Evolutionary conservation across 2,797 vertebrate genomes (phyloP), one percentile per base, ranked within the genome.

Genomic region (Amniataba percoides): DNA sequence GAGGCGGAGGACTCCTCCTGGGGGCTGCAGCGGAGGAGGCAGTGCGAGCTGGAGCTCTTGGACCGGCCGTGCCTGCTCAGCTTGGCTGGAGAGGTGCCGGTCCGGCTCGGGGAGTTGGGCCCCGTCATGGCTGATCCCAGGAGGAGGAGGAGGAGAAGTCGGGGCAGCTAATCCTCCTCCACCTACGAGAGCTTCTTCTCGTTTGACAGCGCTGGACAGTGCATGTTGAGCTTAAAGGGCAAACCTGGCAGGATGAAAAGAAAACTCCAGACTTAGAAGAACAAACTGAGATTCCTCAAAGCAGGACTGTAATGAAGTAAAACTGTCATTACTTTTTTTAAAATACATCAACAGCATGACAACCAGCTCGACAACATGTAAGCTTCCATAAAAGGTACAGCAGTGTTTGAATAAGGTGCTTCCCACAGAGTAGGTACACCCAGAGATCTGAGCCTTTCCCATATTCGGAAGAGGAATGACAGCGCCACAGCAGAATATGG

Each of bases 11-110:
- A 87, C 71, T 95, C 88, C 12, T 86, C 89, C 57, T 59, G 83
- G 52, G 89, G 46, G 80, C 85, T 77, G 85, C 80, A 91, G 78
- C 90, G 92, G 63, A 92, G 93, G 45, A 94, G 90, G 82, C 93
- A 89, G 87, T 94, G 92, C 0, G 93, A 43, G 81, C 95, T 95
- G 86, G 82, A 94, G 93, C 97, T 98, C 85, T 97, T 96, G 43
- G 97, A 98, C n/a, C 97, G 95, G 46, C 95, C 94, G 61, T 95
- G 94, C 80, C 97, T 94, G 91, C 92, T 94, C 79, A 92, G 91
- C 82, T 96, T 97, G 79, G 88, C 93, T 60, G 92, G 65, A 52
- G 88, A 80, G 77, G 94, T 91, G 89, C 85, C 78, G 65, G 89
- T 78, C 82, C 94, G 91, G 83, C 90, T 93, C 0, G 95, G 86